Evolutionary conservation across 35 echinoderm and acorn worm species (phyloP).

Genomic region (Holothuria glaberrima): DNA sequence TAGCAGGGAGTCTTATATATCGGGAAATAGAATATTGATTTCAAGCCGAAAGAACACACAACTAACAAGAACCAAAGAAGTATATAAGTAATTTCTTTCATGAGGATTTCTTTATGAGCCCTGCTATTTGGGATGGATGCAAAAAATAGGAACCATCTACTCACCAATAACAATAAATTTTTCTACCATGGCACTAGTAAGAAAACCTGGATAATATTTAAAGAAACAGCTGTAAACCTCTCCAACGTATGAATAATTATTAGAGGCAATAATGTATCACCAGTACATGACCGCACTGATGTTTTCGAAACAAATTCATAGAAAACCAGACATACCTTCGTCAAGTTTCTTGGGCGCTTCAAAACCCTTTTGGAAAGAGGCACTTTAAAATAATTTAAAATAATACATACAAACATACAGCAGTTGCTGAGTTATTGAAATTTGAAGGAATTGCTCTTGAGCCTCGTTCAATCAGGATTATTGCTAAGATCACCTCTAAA

Average conservation of each 20-base stretch:
- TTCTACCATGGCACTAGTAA: conserved; percentile 18
- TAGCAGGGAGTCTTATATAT: conserved; percentile 14
- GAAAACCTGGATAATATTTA: conserved; percentile 6
- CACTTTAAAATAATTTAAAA: conserved; percentile 6
- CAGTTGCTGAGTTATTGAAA: conserved; percentile 17
- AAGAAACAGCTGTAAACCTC: background rate
- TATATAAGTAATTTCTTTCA: conserved; percentile 1
- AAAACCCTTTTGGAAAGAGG: background rate
- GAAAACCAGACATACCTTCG: background rate
- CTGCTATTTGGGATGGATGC: conserved; percentile 5
- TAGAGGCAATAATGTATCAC: conserved; percentile 1
- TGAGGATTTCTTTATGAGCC: conserved; percentile 8
- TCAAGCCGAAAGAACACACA: background rate
- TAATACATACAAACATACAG: conserved; percentile 1
- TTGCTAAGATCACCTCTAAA: conserved; percentile 9
- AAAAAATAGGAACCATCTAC: conserved; percentile 34
- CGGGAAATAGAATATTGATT: conserved; percentile 21
- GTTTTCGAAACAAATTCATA: background rate
- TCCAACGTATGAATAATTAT: conserved; percentile 26
- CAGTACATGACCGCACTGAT: background rate
- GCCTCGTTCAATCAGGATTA: conserved; percentile 16
- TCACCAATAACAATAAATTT: background rate
- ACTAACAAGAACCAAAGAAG: conserved; percentile 2
- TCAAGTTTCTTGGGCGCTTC: background rate
- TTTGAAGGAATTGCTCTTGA: conserved; percentile 22